Evolutionary conservation across 2,113 vertebrate species (phyloP), one percentile per base, ranked within the genome.

Genomic region (Cromileptes altivelis): DNA sequence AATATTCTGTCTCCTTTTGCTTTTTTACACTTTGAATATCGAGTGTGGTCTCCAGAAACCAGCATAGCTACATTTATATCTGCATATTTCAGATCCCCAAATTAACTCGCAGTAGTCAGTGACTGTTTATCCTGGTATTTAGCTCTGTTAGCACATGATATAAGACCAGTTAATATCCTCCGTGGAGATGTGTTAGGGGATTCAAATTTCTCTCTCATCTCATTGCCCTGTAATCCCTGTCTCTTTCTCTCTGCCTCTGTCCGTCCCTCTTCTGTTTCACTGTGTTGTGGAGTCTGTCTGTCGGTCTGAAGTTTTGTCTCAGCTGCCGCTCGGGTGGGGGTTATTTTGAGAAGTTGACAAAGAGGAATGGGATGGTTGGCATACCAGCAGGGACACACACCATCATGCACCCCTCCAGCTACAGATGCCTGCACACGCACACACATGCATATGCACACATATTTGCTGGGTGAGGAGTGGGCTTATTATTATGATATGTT

Each of bases 271-370:
- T 57, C 52, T 19, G 6, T 73, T 64, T 30, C 11, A 50, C 33
- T 42, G 45, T 75, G 58, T 63, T 45, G 49, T 40, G 52, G 52
- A 23, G 27, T 56, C 70, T 21, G 56, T 40, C 70, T 25, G 50
- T 45, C 72, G 17, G 64, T 62, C 30, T 63, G 60, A 23, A 78
- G 83, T 84, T 90, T 84, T 80, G 82, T 86, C 78, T 88, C 82
- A 89, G 92, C 86, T 90, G 91, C 85, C 81, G 76, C 14, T 8
- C 25, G 82, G 60, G 27, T 18, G 11, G 47, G 73, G 65, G 81
- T 86, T 94, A 93, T 94, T 93, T 93, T 93, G 62, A 92, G 90
- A 87, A 45, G 75, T 71, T 78, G 80, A 94, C 90, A 92, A 88
- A 89, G 87, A 89, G 85, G 78, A 79, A 45, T 77, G 80, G 75